Base-by-base conservation (phyloP, 2,113 vertebrate species). In the Carassius carassius region DNA sequence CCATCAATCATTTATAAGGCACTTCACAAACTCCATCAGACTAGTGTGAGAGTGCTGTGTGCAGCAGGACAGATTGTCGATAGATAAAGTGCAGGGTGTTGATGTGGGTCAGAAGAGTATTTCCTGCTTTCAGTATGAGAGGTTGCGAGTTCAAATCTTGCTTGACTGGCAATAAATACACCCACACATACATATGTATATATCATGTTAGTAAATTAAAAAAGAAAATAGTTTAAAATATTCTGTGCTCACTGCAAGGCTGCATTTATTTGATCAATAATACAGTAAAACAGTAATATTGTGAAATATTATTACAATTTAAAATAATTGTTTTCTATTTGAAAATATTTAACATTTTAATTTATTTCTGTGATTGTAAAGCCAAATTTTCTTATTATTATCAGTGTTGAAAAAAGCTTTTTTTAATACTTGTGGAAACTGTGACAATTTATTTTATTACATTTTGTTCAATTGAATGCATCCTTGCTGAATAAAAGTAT, bases 1-100 rank as follows among this genome's bases (percentile, higher is more conserved):
- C 47, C 21, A 72, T 82, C 67, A 72, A 82, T 72, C 80, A 82
- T 82, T 82, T 56, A 82, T 72, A 41, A 82, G 47, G 2, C 80
- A 82, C 65, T 72, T 58, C 25, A 41, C 19, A 70, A 82, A 82
- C 67, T 72, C 41, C 41, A n/a, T 12, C 56, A 17, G n/a, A 69
- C 16, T 47, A 19, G 11, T 32, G 23, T 54, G 74, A 54, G 73
- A 54, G 47, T 54, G 49, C 54, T 32, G 49, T 19, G 74, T 54
- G 72, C n/a, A 49, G 72, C 9, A 8, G 72, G 77, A 19, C 23
- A 60, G 56, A 63, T 80, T 44, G 37, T 80, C 23, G n/a, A 49
- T 44, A 67, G 58, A 13, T 21, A 63, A 62, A 63, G 78, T 63
- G 35, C 32, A 41, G 35, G 58, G 74, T 54, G 72, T 16, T 25